A percentile compares a stretch with the other conserved stretches of the same genome.
Evolutionary conservation across 2,888 invertebrate species (phyloP).

Genomic region (Leucoma salicis): DNA sequence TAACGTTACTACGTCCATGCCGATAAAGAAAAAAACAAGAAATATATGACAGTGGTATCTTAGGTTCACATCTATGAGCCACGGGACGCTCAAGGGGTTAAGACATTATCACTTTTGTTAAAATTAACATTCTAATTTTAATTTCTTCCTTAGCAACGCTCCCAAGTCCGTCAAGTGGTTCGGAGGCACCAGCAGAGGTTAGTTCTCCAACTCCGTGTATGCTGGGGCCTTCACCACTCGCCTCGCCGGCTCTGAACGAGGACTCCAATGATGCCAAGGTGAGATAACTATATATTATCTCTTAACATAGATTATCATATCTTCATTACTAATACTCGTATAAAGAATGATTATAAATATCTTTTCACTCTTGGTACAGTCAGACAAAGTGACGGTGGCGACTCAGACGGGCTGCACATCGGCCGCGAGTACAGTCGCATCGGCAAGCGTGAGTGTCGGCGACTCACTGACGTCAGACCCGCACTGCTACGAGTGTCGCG

Average conservation of each 20-base stretch:
- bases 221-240: conserved; percentile 56
- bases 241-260: conserved; percentile 59
- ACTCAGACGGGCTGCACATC: conserved; percentile 93
- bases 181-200: conserved; percentile 58
- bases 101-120: not conserved
- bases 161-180: conserved; percentile 66
- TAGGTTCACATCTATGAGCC: no score
- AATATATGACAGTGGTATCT: no score
- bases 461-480: conserved; percentile 88
- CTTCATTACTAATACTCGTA: no score
- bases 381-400: conserved; percentile 89
- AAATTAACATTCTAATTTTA: not conserved
- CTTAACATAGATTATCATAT: no score
- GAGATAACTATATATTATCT: no score
- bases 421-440: conserved; percentile 65
- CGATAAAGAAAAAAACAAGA: no score
- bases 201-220: conserved; percentile 45
- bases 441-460: conserved; percentile 13
- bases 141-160: conserved; percentile 49
- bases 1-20: no score
- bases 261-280: conserved; percentile 76
- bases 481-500: conserved; percentile 96
- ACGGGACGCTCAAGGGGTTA: no score
- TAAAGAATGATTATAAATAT: no score
- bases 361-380: conserved; percentile 41